phyloP scores from a whole-genome alignment of 2,797 vertebrate species.

The Arrhamphus sclerolepis region DNA sequence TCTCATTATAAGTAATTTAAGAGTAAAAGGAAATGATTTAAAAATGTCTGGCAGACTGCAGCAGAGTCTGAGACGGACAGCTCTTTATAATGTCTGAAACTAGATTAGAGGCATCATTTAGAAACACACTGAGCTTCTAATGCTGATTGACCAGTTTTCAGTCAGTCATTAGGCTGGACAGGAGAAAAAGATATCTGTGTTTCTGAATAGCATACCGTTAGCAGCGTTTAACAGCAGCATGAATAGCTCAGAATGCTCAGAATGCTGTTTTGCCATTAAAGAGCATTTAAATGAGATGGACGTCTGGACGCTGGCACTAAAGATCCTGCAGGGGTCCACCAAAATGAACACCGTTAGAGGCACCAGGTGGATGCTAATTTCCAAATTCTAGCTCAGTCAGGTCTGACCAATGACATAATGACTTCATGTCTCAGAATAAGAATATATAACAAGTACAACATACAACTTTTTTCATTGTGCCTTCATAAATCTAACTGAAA shows the following conservation, averaged over 20 bases:
- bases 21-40: background rate
- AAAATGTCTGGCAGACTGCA: background rate
- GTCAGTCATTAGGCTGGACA: background rate
- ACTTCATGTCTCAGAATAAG: constrained; percentile 20
- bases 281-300: constrained; percentile 33
- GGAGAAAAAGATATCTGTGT: too few species aligned
- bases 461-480: too few species aligned
- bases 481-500: too few species aligned
- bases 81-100: constrained; percentile 13
- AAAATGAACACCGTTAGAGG: background rate
- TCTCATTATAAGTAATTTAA: too few species aligned
- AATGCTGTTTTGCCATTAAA: constrained; percentile 19
- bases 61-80: background rate
- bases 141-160: constrained; percentile 17
- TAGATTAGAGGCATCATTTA: constrained; percentile 4
- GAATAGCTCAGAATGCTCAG: constrained; percentile 1
- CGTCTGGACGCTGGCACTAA: constrained; percentile 3
- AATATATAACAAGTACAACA: too few species aligned
- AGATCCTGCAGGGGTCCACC: background rate
- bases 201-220: too few species aligned
- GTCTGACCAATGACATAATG: background rate
- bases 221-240: background rate
- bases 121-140: constrained; percentile 4
- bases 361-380: constrained; percentile 2
- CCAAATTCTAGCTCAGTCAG: background rate